phyloP scores from a whole-genome alignment of 2,113 vertebrate species.

The Agelaius phoeniceus region DNA sequence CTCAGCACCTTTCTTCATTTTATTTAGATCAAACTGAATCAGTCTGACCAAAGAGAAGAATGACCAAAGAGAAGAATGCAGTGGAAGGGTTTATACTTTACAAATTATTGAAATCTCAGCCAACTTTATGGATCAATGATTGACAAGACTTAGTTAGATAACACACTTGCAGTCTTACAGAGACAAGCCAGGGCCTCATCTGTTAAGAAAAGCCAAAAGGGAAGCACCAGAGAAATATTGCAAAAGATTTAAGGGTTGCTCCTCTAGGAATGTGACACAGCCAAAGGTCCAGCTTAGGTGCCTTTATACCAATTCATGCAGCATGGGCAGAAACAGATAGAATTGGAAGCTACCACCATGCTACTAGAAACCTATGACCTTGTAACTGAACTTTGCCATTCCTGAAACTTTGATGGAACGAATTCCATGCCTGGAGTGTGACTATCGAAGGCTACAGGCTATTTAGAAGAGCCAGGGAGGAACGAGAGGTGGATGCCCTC shows the following conservation, averaged over 20 bases:
- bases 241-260: not conserved
- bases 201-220: not conserved
- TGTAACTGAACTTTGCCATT: not conserved
- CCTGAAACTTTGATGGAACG: not conserved
- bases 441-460: accelerated
- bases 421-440: not conserved
- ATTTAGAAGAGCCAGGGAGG: not conserved
- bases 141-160: not conserved
- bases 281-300: not conserved
- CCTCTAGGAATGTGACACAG: not conserved
- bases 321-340: not conserved
- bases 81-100: not conserved
- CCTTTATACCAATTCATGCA: not conserved
- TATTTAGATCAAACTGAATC: not conserved
- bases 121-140: not conserved
- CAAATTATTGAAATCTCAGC: not conserved
- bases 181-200: not conserved
- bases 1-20: not conserved
- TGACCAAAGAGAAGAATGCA: not conserved
- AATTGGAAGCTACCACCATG: not conserved
- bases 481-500: not conserved
- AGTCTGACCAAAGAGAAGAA: not conserved
- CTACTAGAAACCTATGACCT: not conserved
- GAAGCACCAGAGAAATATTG: not conserved
- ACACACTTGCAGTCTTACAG: not conserved